Base-by-base conservation (phyloP, 2,797 vertebrate genomes). In the Microcaecilia unicolor region DNA sequence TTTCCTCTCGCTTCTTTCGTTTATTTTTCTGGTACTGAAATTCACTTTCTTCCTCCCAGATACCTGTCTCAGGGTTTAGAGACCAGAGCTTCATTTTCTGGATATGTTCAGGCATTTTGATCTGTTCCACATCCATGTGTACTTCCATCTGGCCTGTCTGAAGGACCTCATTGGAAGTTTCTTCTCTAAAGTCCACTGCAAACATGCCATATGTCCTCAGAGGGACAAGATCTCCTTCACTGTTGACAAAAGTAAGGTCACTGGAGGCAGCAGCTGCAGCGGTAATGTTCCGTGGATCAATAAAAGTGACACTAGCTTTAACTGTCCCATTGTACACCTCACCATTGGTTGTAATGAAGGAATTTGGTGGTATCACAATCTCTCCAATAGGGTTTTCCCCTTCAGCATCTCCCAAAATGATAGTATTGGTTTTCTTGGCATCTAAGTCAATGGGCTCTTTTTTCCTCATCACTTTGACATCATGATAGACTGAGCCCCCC, bases 201-300 rank as follows among this genome's bases (percentile, higher is more conserved):
- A 99, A 97, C 94, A 98, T 98, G 13, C 96, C 96, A 0, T 98
- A 99, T 15, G 94, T 98, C 48, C 93, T 74, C 38, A 98, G 76
- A 2, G 89, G 92, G 3, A 87, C 74, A 36, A 94, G 77, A 15
- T 95, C 89, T 1, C 96, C 94, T 4, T 90, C 85, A 1, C 76
- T 22, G 1, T 91, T 49, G 21, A 89, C 60, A 23, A 91, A 99
- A 59, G 86, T 93, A 41, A 99, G 87, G 71, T 99, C 94, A 0
- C 91, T 97, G 22, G 96, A 88, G 17, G 93, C 73, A 0, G 91
- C 81, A 0, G 78, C 41, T 2, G 87, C 92, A 0, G 83, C 90
- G 1, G 72, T 74, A 46, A 96, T 55, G 31, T 97, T 92, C 44
- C 96, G 78, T 4, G 96, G 94, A 40, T 99, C 96, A 32, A 99